These are phyloP conservation scores for Phyto melanocephala DNA, from an alignment of 2,888 invertebrate genomes.

Conservation along the genomic window DNA sequence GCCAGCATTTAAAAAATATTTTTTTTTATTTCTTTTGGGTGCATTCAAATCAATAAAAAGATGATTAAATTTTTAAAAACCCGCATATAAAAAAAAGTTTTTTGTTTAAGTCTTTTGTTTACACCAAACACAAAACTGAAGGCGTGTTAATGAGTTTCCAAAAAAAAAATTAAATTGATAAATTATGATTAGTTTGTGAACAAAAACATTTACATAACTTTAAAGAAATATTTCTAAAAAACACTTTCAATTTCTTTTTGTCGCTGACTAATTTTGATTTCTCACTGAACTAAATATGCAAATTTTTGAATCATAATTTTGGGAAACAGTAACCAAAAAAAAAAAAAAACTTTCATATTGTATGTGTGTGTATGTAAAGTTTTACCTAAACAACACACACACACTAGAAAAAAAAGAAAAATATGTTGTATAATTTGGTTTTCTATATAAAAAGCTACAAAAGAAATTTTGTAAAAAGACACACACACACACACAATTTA, in stretches of 20 bases:
- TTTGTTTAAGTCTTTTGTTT: slow-evolving; percentile 37
- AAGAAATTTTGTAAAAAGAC: background rate
- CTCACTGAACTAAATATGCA: background rate
- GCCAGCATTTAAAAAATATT: too few relatives aligned
- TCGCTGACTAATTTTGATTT: slow-evolving; percentile 35
- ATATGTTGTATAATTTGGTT: background rate
- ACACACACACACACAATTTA: background rate
- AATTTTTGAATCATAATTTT: slow-evolving; percentile 37
- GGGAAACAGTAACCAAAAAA: background rate
- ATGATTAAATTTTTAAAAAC: too few relatives aligned
- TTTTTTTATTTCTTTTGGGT: too few relatives aligned
- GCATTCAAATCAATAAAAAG: too few relatives aligned
- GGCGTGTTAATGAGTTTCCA: background rate
- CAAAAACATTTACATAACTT: background rate
- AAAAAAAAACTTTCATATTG: slow-evolving; percentile 26
- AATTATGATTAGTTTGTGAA: background rate
- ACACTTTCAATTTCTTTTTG: slow-evolving; percentile 40
- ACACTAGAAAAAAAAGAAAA: background rate
- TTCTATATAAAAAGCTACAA: background rate
- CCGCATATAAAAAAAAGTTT: background rate
- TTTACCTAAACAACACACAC: slow-evolving; percentile 1
- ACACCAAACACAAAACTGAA: background rate
- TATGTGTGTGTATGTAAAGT: background rate
- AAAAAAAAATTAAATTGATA: background rate
- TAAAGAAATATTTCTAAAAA: background rate